These are phyloP conservation scores for Alosa alosa DNA, from an alignment of 2,113 vertebrate genomes.

Conservation along the genomic window DNA sequence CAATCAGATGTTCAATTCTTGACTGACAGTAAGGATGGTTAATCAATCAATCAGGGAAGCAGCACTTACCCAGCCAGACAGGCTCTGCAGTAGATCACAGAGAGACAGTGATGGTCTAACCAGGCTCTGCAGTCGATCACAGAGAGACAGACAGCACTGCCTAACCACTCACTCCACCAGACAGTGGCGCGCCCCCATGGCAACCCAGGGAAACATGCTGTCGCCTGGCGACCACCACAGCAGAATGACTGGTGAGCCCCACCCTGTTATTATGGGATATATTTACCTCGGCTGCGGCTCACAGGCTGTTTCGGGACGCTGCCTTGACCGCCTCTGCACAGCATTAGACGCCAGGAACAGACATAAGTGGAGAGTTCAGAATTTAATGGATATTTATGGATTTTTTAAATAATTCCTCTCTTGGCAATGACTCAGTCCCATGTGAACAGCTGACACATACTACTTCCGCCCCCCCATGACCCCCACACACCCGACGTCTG, in stretches of 20 bases:
- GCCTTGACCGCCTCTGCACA: not conserved
- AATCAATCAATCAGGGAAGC: not conserved
- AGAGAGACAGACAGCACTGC: not conserved
- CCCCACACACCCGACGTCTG: too few relatives aligned
- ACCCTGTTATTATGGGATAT: constrained; percentile 6
- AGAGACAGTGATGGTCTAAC: not conserved
- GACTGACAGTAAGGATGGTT: too few relatives aligned
- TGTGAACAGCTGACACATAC: not conserved
- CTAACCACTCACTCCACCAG: not conserved
- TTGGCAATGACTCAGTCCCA: not conserved
- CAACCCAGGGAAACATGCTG: not conserved
- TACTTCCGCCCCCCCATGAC: not conserved
- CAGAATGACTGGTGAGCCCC: not conserved
- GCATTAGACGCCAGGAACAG: not conserved
- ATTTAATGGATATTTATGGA: not conserved
- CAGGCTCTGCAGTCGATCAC: not conserved
- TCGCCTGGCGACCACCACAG: not conserved
- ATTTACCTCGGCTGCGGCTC: not conserved
- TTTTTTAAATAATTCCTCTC: not conserved
- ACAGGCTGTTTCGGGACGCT: too few relatives aligned
- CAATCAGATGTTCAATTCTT: too few relatives aligned
- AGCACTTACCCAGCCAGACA: not conserved
- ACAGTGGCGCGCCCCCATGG: not conserved
- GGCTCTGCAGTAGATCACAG: not conserved
- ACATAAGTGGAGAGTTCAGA: not conserved